These are phyloP conservation scores for Nannospalax galili DNA, from an alignment of 2,113 vertebrate genomes.

Conservation along the genomic window DNA sequence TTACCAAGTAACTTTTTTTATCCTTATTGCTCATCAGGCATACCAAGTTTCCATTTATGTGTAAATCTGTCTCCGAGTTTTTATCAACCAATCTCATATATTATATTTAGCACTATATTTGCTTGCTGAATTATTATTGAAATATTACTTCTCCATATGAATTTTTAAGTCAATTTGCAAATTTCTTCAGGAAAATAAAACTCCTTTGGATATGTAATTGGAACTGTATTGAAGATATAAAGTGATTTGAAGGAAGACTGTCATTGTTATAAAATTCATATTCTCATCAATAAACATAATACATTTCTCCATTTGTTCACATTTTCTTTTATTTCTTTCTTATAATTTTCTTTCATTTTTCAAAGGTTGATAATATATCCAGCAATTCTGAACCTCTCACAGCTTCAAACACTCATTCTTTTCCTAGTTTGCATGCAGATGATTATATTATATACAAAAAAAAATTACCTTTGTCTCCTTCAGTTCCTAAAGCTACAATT, in stretches of 20 bases:
- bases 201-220: background rate
- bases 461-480: background rate
- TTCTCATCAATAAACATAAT: slow-evolving; percentile 10
- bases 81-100: background rate
- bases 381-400: background rate
- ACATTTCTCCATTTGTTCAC: slow-evolving; percentile 28
- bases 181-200: slow-evolving; percentile 1
- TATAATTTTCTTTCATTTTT: background rate
- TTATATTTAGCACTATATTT: background rate
- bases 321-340: background rate
- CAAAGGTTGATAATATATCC: background rate
- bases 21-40: background rate
- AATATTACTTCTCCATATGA: background rate
- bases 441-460: background rate
- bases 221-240: background rate
- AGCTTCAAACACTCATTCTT: background rate
- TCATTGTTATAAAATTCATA: background rate
- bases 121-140: background rate
- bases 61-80: background rate
- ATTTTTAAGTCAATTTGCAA: slow-evolving; percentile 34
- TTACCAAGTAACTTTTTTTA: slow-evolving; percentile 5
- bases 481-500: slow-evolving; percentile 1
- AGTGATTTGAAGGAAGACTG: background rate
- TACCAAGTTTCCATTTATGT: background rate
- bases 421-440: background rate